These are phyloP conservation scores for Nymphalis polychloros DNA, from an alignment of 2,888 invertebrate species.

Conservation along the genomic window DNA sequence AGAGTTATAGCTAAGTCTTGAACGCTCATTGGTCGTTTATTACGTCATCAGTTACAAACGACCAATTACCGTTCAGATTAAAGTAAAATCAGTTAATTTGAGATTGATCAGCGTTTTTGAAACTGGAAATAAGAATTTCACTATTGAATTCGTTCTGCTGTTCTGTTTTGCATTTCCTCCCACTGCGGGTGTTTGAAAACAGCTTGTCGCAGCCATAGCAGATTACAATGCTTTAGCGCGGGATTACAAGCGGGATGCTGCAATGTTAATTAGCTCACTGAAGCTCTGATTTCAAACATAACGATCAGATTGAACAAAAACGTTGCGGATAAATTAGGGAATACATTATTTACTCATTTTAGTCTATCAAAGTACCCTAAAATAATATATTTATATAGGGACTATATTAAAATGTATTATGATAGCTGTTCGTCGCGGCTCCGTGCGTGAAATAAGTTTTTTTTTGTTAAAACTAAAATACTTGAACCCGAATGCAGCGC, in stretches of 20 bases:
- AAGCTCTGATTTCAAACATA: constrained; percentile 7
- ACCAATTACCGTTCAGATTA: neutral
- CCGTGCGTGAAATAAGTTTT: too few relatives aligned
- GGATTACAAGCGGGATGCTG: constrained; percentile 23
- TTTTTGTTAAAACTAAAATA: too few relatives aligned
- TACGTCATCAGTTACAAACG: too few relatives aligned
- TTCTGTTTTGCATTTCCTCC: neutral
- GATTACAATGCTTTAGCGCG: constrained; percentile 26
- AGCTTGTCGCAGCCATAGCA: constrained; percentile 25
- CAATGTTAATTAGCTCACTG: constrained; percentile 28
- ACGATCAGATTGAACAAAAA: constrained; percentile 15
- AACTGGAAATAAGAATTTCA: neutral
- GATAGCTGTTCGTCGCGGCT: too few relatives aligned
- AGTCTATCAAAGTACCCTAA: neutral
- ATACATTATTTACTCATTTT: neutral
- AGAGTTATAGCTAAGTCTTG: too few relatives aligned
- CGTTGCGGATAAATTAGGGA: neutral
- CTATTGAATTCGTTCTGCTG: neutral
- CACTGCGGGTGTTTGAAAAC: constrained; percentile 22
- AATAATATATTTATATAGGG: neutral
- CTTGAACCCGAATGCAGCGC: too few relatives aligned
- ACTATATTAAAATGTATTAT: neutral
- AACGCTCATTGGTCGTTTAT: too few relatives aligned
- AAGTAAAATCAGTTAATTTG: neutral
- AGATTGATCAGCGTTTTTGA: too few relatives aligned